These are phyloP conservation scores for Leptestheria dahalacensis DNA, from an alignment of 1,140 invertebrate species.

Conservation along the genomic window DNA sequence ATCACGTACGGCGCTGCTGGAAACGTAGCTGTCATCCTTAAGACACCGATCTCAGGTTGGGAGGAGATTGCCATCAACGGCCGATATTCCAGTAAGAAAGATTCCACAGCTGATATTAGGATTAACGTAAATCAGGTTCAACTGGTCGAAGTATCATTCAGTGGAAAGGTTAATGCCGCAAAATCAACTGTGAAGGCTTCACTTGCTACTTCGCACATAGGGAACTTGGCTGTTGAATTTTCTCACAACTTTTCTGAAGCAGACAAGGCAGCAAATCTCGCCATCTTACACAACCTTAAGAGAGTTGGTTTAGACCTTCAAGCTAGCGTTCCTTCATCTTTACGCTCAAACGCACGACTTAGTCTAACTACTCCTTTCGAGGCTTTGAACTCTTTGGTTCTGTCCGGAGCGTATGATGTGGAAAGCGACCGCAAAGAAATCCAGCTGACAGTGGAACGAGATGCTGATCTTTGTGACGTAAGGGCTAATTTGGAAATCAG, in stretches of 20 bases:
- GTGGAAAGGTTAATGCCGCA: neutral
- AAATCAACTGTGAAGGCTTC: neutral
- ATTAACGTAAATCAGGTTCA: neutral
- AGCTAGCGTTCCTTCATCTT: neutral
- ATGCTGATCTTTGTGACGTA: neutral
- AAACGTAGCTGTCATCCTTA: neutral
- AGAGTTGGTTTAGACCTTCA: neutral
- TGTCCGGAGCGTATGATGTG: conserved; percentile 6
- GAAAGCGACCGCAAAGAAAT: neutral
- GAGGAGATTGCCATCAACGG: neutral
- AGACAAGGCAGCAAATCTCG: neutral
- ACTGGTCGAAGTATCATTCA: neutral
- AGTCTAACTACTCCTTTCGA: conserved; percentile 10
- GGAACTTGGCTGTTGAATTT: neutral
- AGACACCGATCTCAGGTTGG: neutral
- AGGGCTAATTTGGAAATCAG: neutral
- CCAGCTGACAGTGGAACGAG: neutral
- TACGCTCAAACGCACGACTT: neutral
- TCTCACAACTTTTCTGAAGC: neutral
- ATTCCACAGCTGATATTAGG: neutral
- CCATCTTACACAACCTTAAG: neutral
- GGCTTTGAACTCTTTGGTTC: neutral
- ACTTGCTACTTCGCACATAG: neutral
- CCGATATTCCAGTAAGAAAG: neutral
- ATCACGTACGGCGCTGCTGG: neutral